These are phyloP conservation scores for Polydrusus cervinus DNA, from an alignment of 2,888 invertebrate genomes.

Conservation along the genomic window DNA sequence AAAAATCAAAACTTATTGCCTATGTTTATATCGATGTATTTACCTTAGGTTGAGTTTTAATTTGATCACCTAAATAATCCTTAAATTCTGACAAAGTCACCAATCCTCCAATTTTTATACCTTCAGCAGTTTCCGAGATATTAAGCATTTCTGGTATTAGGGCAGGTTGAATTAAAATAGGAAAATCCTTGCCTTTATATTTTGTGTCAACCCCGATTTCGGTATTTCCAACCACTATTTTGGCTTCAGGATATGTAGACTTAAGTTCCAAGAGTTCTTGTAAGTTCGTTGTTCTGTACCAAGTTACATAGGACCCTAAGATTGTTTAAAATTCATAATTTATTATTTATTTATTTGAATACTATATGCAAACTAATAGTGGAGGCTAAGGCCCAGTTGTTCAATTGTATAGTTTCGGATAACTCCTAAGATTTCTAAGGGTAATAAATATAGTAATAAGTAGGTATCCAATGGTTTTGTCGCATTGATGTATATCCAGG, in stretches of 20 bases:
- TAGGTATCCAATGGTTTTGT: too few species aligned
- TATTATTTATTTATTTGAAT: too few species aligned
- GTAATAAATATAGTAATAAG: too few species aligned
- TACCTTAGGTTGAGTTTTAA: conserved; percentile 72
- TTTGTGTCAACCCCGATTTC: conserved; percentile 87
- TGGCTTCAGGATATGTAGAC: conserved; percentile 77
- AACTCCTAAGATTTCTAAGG: too few species aligned
- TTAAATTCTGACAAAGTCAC: conserved; percentile 87
- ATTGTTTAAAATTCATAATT: neutral
- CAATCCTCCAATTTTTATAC: conserved; percentile 82
- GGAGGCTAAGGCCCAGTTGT: too few species aligned
- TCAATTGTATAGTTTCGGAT: too few species aligned
- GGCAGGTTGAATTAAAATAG: conserved; percentile 84
- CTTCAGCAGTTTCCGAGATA: conserved; percentile 73
- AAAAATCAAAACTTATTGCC: neutral
- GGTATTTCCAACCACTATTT: conserved; percentile 91
- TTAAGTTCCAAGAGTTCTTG: conserved; percentile 81
- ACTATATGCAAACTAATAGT: too few species aligned
- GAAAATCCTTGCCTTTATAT: conserved; percentile 87
- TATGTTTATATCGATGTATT: conserved; percentile 54
- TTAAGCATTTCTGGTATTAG: conserved; percentile 80
- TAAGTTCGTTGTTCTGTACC: conserved; percentile 79
- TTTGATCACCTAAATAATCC: conserved; percentile 75
- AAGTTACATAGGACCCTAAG: neutral
- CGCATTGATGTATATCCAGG: too few species aligned